Evolutionary conservation across 2,113 vertebrate genomes (phyloP).

Genomic region (Natator depressus): DNA sequence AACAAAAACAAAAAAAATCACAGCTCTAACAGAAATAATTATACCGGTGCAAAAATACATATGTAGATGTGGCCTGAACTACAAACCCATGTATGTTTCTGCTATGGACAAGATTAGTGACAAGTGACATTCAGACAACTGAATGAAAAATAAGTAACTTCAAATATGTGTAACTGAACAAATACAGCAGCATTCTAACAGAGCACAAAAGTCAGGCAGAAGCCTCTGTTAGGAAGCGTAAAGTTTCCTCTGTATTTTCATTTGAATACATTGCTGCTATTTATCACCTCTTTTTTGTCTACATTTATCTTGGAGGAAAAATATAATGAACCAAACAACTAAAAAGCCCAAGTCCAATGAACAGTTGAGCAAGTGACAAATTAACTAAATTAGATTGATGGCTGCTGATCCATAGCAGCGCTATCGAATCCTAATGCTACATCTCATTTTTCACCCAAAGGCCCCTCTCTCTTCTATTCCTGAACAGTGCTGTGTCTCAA

Average conservation of each 20-base stretch:
- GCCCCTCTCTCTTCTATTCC: conserved; percentile 13
- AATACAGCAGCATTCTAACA: conserved; percentile 7
- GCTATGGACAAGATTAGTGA: not conserved
- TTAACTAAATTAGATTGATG: conserved; percentile 70
- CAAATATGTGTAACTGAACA: conserved; percentile 8
- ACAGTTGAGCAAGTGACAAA: conserved; percentile 67
- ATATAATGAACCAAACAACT: conserved; percentile 57
- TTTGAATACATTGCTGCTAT: conserved; percentile 34
- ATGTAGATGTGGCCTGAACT: not conserved
- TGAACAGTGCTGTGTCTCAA: conserved; percentile 43
- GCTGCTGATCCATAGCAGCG: conserved; percentile 53
- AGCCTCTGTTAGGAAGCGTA: not conserved
- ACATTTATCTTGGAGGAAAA: conserved; percentile 64
- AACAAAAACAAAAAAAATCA: not conserved
- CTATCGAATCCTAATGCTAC: conserved; percentile 45
- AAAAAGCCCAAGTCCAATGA: conserved; percentile 47
- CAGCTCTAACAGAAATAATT: not conserved
- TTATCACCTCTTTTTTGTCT: conserved; percentile 55
- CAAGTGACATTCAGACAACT: conserved; percentile 7
- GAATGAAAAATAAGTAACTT: conserved; percentile 18
- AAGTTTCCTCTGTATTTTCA: not conserved
- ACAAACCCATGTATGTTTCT: not conserved
- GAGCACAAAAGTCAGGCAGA: conserved; percentile 3
- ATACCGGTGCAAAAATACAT: not conserved
- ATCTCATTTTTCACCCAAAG: conserved; percentile 62